Evolutionary conservation across 2,888 invertebrate species (phyloP).

Genomic region (Neria commutata): DNA sequence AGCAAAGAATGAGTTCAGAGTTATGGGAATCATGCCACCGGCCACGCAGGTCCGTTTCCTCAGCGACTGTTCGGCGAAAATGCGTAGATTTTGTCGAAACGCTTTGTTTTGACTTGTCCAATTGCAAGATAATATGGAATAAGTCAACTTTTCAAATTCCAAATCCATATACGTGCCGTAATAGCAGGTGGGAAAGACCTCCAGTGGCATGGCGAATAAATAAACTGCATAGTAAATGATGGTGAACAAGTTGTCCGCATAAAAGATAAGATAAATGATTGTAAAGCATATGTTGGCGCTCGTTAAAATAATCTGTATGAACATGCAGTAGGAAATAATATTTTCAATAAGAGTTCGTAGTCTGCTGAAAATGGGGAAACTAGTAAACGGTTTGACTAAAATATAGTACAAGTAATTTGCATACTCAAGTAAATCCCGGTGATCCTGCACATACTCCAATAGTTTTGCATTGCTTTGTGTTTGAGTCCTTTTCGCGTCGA

Average conservation of each 20-base stretch:
- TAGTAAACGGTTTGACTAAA: not conserved
- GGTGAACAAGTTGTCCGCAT: conserved; percentile 19
- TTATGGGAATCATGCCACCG: conserved; percentile 26
- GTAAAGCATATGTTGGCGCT: conserved; percentile 28
- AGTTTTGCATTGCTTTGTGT: conserved; percentile 23
- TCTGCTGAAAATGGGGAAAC: too few species aligned
- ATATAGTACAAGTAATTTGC: not conserved
- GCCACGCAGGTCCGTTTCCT: conserved; percentile 18
- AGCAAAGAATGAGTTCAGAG: conserved; percentile 24
- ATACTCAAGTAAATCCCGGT: conserved; percentile 32
- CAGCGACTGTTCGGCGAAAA: conserved; percentile 23
- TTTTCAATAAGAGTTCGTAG: not conserved
- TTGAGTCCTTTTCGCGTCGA: not conserved
- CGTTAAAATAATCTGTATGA: conserved; percentile 3
- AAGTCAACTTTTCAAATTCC: conserved; percentile 28
- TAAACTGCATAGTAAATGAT: conserved; percentile 23
- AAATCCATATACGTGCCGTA: conserved; percentile 25
- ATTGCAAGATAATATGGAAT: conserved; percentile 30
- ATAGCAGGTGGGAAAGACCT: conserved; percentile 32
- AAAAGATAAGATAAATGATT: conserved; percentile 26
- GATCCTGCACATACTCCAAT: conserved; percentile 30
- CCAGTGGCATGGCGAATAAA: conserved; percentile 20
- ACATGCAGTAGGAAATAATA: not conserved
- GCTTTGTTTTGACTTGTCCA: conserved; percentile 25
- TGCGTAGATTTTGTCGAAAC: conserved; percentile 27